Evolutionary conservation across 1,140 invertebrate species (phyloP), one percentile per base, ranked within the genome.

Genomic region (Drosophila guanche): DNA sequence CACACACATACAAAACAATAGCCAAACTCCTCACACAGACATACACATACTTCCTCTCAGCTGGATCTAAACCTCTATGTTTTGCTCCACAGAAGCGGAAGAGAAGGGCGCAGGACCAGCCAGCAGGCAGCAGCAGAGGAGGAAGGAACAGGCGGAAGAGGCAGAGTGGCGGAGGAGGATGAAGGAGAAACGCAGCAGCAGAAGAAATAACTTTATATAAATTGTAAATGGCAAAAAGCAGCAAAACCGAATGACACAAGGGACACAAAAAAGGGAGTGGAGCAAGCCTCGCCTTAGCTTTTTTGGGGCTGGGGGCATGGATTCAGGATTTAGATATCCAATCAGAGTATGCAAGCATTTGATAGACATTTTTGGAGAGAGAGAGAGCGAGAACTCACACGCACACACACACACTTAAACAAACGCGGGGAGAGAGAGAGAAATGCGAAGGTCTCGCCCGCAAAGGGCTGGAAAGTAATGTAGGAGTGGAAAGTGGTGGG

Each of bases 291-390:
- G 56, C 66, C 67, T 70, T 69, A 52, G 63, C 48, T 67, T 55
- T 42, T 65, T 20, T 20, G 16, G 46, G 20, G 73, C 41, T 56
- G 51, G 71, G 61, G 54, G 65, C 62, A 88, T 37, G 84, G 75
- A 83, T 79, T 70, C 71, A 86, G 83, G 74, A 86, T 86, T 88
- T 88, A 86, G 83, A 86, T 86, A 86, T 86, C 83, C 83, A 86
- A 86, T 88, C 83, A 86, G 83, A 88, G 62, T 72, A 83, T 78
- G 70, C 66, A 81, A 78, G 70, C 66, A 54, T 76, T 81, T 76
- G 62, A 81, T 73, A 80, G 61, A 80, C 73, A 58, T 79, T 40
- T 67, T 46, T 47, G 65, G 62, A 80, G 72, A 52, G 60, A 42
- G 22, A 50, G 29, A 61, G 66, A 58, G 66, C 14, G 10, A 33